Conservation (phyloP, 2,113 vertebrate genomes). For the Cryptomyrus ogoouensis region DNA sequence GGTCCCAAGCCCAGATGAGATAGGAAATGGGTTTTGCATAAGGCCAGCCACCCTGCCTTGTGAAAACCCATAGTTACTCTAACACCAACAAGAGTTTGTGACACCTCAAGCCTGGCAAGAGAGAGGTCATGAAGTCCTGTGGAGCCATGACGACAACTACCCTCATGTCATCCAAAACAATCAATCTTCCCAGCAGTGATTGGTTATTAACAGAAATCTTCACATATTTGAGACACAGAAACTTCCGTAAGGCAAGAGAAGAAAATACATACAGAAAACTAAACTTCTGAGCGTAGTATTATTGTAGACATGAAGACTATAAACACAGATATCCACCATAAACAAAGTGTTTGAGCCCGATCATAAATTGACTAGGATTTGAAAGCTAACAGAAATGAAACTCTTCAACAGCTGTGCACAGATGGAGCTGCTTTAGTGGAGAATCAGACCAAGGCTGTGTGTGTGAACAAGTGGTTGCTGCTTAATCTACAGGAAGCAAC, state of each 20-base stretch:
- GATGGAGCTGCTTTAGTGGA: constrained; percentile 46
- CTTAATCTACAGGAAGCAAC: constrained; percentile 40
- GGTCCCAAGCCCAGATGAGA: background rate
- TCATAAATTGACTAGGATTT: constrained; percentile 7
- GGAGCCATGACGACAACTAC: background rate
- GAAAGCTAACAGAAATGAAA: constrained; percentile 32
- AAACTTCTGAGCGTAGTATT: background rate
- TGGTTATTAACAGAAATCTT: background rate
- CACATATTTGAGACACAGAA: background rate
- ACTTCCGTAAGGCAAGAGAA: background rate
- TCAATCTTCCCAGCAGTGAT: background rate
- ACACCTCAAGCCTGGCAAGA: background rate
- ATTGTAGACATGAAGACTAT: background rate
- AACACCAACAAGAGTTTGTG: background rate
- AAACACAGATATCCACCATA: background rate
- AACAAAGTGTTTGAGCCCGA: background rate
- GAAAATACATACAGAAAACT: background rate
- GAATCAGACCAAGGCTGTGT: constrained; percentile 28
- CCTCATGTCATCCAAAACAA: background rate
- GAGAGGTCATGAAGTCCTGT: background rate
- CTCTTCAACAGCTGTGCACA: constrained; percentile 41
- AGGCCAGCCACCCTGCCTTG: background rate
- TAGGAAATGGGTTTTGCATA: background rate
- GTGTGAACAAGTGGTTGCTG: constrained; percentile 30
- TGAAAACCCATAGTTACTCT: background rate